A percentile compares a stretch with the other conserved stretches of the same genome.
These are phyloP conservation scores for Marmota monax DNA, from an alignment of 2,113 vertebrate species.

Conservation along the genomic window DNA sequence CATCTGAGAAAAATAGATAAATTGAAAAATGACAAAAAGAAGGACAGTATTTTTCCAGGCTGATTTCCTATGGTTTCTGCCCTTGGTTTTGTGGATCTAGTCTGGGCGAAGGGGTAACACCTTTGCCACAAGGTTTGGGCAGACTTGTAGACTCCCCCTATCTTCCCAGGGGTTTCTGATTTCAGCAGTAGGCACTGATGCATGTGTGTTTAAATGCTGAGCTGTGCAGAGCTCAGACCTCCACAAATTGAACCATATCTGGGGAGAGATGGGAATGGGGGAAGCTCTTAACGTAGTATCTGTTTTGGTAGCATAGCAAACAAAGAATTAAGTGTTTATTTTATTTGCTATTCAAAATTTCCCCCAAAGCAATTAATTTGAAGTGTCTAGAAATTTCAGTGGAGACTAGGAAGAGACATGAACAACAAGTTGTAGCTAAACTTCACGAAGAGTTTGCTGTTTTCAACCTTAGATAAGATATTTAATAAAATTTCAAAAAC, in stretches of 20 bases:
- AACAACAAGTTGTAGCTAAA: background rate
- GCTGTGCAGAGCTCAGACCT: background rate
- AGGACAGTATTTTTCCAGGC: background rate
- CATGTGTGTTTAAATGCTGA: fast-evolving
- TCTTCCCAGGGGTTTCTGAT: background rate
- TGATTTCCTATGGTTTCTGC: background rate
- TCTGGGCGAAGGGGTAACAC: background rate
- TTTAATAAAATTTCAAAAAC: constrained; percentile 52
- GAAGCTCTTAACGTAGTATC: background rate
- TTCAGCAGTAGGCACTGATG: background rate
- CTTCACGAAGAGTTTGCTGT: constrained; percentile 31
- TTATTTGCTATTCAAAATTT: constrained; percentile 3
- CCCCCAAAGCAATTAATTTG: background rate
- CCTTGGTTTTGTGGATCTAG: background rate
- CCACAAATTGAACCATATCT: background rate
- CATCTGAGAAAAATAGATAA: background rate
- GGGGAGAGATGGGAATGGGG: background rate
- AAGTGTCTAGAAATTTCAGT: background rate
- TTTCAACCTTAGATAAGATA: constrained; percentile 19
- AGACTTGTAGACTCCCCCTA: background rate
- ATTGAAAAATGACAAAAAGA: background rate
- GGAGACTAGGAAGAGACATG: background rate
- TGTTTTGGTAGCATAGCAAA: background rate
- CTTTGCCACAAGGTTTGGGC: background rate
- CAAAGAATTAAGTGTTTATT: constrained; percentile 1